These are phyloP conservation scores for Leptopilina myrica DNA, from an alignment of 2,888 invertebrate genomes.

Conservation along the genomic window DNA sequence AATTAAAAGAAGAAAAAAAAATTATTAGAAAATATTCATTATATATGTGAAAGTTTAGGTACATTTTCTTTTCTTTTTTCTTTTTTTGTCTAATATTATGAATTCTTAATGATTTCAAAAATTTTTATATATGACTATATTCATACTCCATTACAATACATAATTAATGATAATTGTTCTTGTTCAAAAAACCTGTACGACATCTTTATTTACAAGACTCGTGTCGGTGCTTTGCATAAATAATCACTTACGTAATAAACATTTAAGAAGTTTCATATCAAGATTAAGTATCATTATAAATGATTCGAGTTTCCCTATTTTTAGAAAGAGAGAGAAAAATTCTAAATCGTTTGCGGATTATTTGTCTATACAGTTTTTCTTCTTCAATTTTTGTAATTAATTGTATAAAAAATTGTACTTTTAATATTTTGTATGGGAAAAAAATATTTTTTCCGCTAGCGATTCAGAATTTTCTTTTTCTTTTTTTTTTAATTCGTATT, in stretches of 20 bases:
- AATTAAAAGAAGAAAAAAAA: constrained; percentile 34
- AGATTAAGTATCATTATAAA: constrained; percentile 21
- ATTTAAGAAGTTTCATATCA: constrained; percentile 32
- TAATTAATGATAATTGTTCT: constrained; percentile 16
- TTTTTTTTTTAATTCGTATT: background rate
- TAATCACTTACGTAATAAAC: constrained; percentile 31
- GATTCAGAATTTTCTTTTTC: constrained; percentile 17
- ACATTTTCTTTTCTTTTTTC: background rate
- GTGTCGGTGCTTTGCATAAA: constrained; percentile 29
- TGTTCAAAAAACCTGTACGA: constrained; percentile 36
- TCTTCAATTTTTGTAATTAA: constrained; percentile 25
- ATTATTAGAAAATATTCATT: constrained; percentile 35
- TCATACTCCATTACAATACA: constrained; percentile 15
- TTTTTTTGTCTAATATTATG: background rate
- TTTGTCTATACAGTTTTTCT: constrained; percentile 14
- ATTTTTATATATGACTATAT: background rate
- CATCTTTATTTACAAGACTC: constrained; percentile 38
- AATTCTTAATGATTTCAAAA: constrained; percentile 17
- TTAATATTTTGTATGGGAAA: background rate
- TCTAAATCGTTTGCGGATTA: background rate
- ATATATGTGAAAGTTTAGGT: background rate
- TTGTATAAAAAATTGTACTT: constrained; percentile 35
- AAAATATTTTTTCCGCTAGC: background rate
- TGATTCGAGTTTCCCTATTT: constrained; percentile 1
- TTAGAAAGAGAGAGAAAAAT: background rate